Conservation (phyloP, 2,888 invertebrate species). For the Nysson spinosus region DNA sequence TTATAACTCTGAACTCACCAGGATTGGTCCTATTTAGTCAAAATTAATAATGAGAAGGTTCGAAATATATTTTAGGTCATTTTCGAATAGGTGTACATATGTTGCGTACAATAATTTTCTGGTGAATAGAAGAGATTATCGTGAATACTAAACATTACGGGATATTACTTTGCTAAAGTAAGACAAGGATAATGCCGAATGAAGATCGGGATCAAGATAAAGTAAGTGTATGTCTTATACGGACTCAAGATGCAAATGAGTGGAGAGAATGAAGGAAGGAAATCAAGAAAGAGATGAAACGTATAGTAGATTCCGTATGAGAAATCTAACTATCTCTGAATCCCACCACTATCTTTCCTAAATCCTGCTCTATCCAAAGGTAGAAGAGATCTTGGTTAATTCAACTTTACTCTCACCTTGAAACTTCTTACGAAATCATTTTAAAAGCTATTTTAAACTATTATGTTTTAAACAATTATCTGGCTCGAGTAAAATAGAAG, state of each 20-base stretch:
- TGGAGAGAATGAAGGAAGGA: slow-evolving; percentile 4
- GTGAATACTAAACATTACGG: too few relatives aligned
- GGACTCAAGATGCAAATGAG: slow-evolving; percentile 35
- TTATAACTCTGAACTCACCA: too few relatives aligned
- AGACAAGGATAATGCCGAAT: slow-evolving; percentile 20
- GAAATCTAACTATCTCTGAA: slow-evolving; percentile 32
- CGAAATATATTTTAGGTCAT: too few relatives aligned
- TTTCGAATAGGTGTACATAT: too few relatives aligned
- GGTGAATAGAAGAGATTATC: too few relatives aligned
- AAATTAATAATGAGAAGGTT: too few relatives aligned
- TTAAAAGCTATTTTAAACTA: too few relatives aligned
- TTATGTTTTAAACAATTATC: too few relatives aligned
- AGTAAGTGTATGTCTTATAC: slow-evolving; percentile 29
- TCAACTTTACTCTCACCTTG: not conserved
- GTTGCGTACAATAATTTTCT: too few relatives aligned
- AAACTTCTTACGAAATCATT: too few relatives aligned
- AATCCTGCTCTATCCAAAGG: slow-evolving; percentile 1
- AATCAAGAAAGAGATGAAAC: slow-evolving; percentile 6
- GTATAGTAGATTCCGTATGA: slow-evolving; percentile 15
- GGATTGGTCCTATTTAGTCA: too few relatives aligned
- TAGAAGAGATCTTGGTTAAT: slow-evolving; percentile 7
- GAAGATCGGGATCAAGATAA: slow-evolving; percentile 23
- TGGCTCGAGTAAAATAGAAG: too few relatives aligned
- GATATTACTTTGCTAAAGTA: not conserved
- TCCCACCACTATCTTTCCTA: slow-evolving; percentile 16